Percentiles rank a stretch among this genome's conserved stretches.
Evolutionary conservation across 2,888 invertebrate species (phyloP).

Genomic region (Platerodrilus igneus): DNA sequence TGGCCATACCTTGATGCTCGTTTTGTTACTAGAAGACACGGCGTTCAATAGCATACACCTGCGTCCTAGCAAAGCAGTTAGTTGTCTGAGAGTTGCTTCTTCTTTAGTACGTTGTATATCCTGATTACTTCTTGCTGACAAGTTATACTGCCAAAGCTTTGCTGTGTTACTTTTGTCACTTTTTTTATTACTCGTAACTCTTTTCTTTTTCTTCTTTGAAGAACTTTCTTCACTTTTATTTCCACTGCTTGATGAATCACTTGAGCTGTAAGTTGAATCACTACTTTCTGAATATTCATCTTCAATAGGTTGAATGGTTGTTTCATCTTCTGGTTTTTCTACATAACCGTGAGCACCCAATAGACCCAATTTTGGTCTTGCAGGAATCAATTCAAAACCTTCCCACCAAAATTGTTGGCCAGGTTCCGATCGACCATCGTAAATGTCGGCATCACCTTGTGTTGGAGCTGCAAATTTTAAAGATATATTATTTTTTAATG

Average conservation of each 20-base stretch:
- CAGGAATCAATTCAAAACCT: slow-evolving; percentile 61
- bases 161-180: slow-evolving; percentile 45
- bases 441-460: slow-evolving; percentile 36
- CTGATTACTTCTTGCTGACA: slow-evolving; percentile 80
- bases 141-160: slow-evolving; percentile 69
- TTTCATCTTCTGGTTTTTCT: not conserved
- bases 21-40: slow-evolving; percentile 14
- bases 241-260: slow-evolving; percentile 20
- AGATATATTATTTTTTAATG: not conserved
- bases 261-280: slow-evolving; percentile 14
- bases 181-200: slow-evolving; percentile 27
- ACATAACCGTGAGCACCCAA: slow-evolving; percentile 46
- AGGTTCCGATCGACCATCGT: slow-evolving; percentile 52
- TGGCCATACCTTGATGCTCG: slow-evolving; percentile 46
- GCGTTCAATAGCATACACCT: slow-evolving; percentile 32
- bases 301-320: slow-evolving; percentile 10
- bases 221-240: slow-evolving; percentile 39
- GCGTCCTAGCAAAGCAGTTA: slow-evolving; percentile 58
- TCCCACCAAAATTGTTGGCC: slow-evolving; percentile 62
- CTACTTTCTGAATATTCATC: slow-evolving; percentile 14
- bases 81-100: slow-evolving; percentile 68
- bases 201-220: slow-evolving; percentile 11
- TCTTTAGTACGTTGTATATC: slow-evolving; percentile 82
- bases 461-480: slow-evolving; percentile 1
- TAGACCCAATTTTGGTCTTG: slow-evolving; percentile 59